Evolutionary conservation across 2,888 invertebrate species (phyloP).

Genomic region (Acanthosepion pharaonis): DNA sequence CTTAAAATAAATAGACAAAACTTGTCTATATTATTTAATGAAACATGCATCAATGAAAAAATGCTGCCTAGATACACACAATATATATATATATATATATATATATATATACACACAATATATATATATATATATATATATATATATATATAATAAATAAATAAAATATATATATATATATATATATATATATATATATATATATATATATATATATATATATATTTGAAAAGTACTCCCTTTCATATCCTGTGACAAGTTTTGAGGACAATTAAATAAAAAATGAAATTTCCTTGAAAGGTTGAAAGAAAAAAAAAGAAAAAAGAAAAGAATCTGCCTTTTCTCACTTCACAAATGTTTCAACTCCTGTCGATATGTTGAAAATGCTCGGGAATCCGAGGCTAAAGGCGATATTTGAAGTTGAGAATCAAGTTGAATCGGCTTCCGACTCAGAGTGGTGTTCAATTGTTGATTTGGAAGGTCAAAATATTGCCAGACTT

Average conservation of each 20-base stretch:
- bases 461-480: slow-evolving; percentile 8
- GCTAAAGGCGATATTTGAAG: neutral
- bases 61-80: too few species aligned
- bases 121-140: too few species aligned
- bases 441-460: neutral
- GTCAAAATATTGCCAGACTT: neutral
- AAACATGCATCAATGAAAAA: too few species aligned
- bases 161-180: neutral
- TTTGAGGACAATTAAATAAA: neutral
- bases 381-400: neutral
- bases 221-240: too few species aligned
- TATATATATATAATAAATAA: neutral
- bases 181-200: neutral
- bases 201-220: neutral
- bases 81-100: too few species aligned
- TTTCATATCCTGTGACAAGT: neutral
- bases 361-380: neutral
- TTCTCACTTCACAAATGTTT: neutral
- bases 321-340: neutral
- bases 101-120: too few species aligned
- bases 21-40: too few species aligned
- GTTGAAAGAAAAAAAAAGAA: neutral
- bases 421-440: neutral
- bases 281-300: neutral
- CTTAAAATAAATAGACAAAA: too few species aligned